Evolutionary conservation across 1,140 invertebrate species (phyloP).

Genomic region (Muscidifurax raptorellus): DNA sequence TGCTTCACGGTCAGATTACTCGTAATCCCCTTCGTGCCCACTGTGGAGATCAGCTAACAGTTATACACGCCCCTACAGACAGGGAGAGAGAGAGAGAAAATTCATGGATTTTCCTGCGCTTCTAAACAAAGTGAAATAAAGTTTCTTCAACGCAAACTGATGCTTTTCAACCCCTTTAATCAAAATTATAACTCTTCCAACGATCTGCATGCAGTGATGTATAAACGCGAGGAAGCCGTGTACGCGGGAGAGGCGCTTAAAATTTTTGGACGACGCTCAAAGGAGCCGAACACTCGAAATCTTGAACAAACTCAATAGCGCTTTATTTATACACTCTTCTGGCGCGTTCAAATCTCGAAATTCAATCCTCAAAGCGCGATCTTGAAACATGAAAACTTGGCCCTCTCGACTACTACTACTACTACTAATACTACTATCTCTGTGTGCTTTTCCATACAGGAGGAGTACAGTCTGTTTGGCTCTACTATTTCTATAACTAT

Average conservation of each 20-base stretch:
- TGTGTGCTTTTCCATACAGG: not conserved
- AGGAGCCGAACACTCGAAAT: not conserved
- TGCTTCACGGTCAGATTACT: constrained; percentile 67
- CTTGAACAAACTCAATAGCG: not conserved
- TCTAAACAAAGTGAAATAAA: not conserved
- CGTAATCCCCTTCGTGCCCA: constrained; percentile 59
- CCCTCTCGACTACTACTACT: not conserved
- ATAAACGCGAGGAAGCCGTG: too few species aligned
- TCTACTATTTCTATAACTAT: not conserved
- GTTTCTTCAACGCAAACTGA: not conserved
- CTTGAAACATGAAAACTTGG: not conserved
- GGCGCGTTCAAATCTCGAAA: not conserved
- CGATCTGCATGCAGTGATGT: not conserved
- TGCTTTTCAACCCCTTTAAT: not conserved
- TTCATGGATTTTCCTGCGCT: not conserved
- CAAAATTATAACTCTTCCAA: not conserved
- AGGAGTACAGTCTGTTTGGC: not conserved
- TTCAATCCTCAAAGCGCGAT: not conserved
- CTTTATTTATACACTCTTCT: not conserved
- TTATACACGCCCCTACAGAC: constrained; percentile 58
- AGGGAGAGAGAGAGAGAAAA: not conserved
- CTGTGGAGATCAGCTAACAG: constrained; percentile 61
- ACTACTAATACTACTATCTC: not conserved
- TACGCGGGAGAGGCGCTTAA: too few species aligned
- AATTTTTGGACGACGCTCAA: not conserved